Evolutionary conservation across 2,888 invertebrate species (phyloP).

Genomic region (Fragum sueziense): DNA sequence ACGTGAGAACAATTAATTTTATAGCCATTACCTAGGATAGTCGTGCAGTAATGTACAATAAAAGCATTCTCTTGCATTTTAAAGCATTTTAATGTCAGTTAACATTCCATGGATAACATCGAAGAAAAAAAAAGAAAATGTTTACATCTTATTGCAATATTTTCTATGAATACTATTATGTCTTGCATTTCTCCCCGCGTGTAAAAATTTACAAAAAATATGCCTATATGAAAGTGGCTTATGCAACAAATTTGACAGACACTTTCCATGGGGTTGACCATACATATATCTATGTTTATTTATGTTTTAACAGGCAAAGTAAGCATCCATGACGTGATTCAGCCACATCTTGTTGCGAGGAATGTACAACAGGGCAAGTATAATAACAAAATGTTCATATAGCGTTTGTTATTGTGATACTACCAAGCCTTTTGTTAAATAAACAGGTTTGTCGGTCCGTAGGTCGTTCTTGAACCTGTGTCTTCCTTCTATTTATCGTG

Average conservation of each 20-base stretch:
- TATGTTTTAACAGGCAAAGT: background rate
- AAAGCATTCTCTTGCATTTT: background rate
- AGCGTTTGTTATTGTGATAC: background rate
- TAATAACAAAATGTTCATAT: background rate
- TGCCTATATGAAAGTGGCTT: too few species aligned
- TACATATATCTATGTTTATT: background rate
- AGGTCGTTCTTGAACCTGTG: background rate
- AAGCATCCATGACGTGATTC: background rate
- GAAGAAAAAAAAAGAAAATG: background rate
- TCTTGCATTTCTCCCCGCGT: background rate
- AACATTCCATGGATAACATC: background rate
- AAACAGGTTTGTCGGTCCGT: background rate
- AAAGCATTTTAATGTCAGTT: background rate
- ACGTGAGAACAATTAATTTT: background rate
- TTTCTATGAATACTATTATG: background rate
- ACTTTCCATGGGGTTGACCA: too few species aligned
- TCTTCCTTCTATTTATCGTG: background rate
- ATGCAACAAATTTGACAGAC: too few species aligned
- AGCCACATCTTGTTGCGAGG: too few species aligned
- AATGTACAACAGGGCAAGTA: background rate
- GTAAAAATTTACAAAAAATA: background rate
- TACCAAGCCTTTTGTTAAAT: background rate
- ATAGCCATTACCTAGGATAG: background rate
- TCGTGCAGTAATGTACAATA: background rate
- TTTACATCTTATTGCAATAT: background rate